A percentile compares a stretch with the other conserved stretches of the same genome.
phyloP scores from a whole-genome alignment of 2,797 vertebrate species.

The Mus caroli region DNA sequence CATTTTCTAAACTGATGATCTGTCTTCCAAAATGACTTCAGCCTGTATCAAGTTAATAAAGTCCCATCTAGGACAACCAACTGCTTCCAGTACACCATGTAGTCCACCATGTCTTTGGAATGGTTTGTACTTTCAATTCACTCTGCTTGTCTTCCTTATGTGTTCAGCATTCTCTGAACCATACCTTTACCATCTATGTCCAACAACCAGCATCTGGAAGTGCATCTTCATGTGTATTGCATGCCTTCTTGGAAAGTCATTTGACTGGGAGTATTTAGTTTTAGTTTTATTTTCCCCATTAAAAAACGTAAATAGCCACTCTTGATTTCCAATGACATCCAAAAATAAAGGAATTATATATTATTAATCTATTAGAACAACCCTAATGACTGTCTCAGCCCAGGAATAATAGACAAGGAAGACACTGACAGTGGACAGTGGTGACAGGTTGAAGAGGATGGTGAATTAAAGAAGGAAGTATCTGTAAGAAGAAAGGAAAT shows the following conservation, averaged over 20 bases:
- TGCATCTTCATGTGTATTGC: background rate
- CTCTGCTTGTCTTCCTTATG: background rate
- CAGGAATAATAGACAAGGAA: background rate
- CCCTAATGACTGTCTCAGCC: background rate
- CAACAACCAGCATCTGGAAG: background rate
- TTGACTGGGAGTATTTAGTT: background rate
- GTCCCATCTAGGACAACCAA: background rate
- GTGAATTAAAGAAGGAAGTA: background rate
- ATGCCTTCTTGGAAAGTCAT: background rate
- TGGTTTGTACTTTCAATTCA: background rate
- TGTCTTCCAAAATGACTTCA: background rate
- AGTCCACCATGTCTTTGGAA: background rate
- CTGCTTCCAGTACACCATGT: background rate
- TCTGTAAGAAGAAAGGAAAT: conserved; percentile 60
- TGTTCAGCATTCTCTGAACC: background rate
- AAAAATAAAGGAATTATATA: background rate
- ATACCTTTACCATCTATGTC: background rate
- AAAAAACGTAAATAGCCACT: background rate
- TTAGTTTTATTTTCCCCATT: background rate
- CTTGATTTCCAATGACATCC: background rate
- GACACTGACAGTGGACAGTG: background rate
- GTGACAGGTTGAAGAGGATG: background rate
- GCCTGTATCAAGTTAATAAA: background rate
- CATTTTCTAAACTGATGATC: background rate
- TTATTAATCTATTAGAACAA: background rate